These are phyloP conservation scores for Pomatorhinus ruficollis DNA, from an alignment of 2,113 vertebrate species.

Conservation along the genomic window DNA sequence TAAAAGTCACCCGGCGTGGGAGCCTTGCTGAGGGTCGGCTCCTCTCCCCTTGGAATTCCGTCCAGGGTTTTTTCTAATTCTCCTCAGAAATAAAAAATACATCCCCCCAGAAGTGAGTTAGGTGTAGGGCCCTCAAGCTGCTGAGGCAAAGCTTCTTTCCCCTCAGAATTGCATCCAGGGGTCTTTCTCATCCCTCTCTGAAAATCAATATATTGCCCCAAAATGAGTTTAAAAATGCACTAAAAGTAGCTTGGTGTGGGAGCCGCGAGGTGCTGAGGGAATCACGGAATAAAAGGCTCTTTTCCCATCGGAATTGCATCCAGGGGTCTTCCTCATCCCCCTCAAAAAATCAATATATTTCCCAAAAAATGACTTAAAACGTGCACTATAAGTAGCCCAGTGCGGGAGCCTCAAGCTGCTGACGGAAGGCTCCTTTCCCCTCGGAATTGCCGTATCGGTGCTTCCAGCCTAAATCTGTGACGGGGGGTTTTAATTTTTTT, in stretches of 20 bases:
- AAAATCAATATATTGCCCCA: neutral
- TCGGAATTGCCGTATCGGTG: rapidly evolving
- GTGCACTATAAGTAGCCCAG: neutral
- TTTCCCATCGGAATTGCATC: neutral
- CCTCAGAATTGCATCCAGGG: neutral
- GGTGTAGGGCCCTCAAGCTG: neutral
- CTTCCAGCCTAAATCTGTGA: neutral
- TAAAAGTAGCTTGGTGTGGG: neutral
- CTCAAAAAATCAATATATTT: neutral
- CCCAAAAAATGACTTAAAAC: neutral
- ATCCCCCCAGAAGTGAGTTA: neutral
- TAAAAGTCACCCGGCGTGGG: neutral
- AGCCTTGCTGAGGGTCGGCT: neutral
- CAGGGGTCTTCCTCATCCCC: neutral
- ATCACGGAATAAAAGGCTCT: neutral
- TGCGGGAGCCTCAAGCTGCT: neutral
- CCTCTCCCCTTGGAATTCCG: neutral
- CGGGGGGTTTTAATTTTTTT: neutral
- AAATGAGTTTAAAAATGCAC: neutral
- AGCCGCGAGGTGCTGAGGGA: neutral
- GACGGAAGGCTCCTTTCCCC: neutral
- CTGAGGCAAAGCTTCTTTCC: neutral
- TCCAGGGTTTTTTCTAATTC: neutral
- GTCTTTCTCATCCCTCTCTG: neutral
- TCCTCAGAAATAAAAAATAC: neutral